Evolutionary conservation across 2,888 invertebrate genomes (phyloP).

Genomic region (Antitype chi): DNA sequence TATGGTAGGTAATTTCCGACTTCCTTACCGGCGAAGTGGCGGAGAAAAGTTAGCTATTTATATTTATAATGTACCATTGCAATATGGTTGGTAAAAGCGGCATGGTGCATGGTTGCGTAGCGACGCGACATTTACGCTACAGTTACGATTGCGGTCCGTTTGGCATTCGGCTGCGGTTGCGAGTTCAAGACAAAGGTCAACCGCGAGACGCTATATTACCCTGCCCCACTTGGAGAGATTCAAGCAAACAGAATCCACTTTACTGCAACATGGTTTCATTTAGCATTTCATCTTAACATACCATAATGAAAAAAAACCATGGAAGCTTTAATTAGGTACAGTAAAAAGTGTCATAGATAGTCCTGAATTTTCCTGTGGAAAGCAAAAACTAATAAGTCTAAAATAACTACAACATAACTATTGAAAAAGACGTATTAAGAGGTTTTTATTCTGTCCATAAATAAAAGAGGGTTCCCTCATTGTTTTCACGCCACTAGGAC

Average conservation of each 20-base stretch:
- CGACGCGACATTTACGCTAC: slow-evolving; percentile 55
- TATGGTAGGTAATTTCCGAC: not conserved
- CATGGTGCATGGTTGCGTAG: slow-evolving; percentile 25
- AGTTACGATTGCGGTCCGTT: slow-evolving; percentile 62
- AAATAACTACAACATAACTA: not conserved
- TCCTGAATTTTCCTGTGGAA: not conserved
- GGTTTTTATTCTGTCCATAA: not conserved
- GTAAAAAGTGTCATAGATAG: too few species aligned
- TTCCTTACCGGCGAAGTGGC: not conserved
- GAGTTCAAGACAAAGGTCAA: slow-evolving; percentile 65
- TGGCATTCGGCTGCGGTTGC: slow-evolving; percentile 53
- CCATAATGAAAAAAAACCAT: too few species aligned
- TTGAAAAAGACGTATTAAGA: not conserved
- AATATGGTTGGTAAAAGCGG: slow-evolving; percentile 26
- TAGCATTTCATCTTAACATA: not conserved
- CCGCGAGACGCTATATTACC: slow-evolving; percentile 32
- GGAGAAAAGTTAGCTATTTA: not conserved
- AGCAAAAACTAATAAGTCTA: too few species aligned
- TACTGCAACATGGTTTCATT: not conserved
- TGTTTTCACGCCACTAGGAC: too few species aligned
- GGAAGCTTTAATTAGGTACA: not conserved
- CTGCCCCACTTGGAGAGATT: slow-evolving; percentile 55
- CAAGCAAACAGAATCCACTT: slow-evolving; percentile 19
- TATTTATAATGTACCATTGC: slow-evolving; percentile 12
- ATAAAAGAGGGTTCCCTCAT: not conserved